Conservation (phyloP, 2,888 invertebrate genomes). For the Ectropis crepuscularia region DNA sequence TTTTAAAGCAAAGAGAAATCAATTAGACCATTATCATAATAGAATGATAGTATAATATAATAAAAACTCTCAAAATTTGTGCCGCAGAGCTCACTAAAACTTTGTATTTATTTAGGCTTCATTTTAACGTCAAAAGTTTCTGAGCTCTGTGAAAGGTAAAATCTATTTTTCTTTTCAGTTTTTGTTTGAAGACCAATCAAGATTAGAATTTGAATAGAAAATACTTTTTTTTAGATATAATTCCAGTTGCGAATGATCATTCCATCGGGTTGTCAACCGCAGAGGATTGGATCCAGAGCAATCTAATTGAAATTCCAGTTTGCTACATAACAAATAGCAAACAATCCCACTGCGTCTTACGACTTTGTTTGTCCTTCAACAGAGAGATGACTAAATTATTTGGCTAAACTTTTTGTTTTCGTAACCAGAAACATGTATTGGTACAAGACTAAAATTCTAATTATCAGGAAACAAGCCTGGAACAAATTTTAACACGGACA, state of each 20-base stretch:
- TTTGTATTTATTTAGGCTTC: slow-evolving; percentile 11
- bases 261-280: slow-evolving; percentile 19
- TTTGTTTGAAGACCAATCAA: slow-evolving; percentile 24
- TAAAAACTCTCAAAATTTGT: background rate
- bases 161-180: slow-evolving; percentile 24
- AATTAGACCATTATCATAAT: too few relatives aligned
- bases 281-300: slow-evolving; percentile 9
- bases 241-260: slow-evolving; percentile 14
- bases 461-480: too few relatives aligned
- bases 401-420: background rate
- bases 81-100: background rate
- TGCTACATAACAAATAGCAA: slow-evolving; percentile 17
- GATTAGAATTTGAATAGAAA: slow-evolving; percentile 21
- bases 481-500: too few relatives aligned
- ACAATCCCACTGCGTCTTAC: slow-evolving; percentile 6
- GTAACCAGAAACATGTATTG: too few relatives aligned
- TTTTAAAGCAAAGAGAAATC: too few relatives aligned
- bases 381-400: slow-evolving; percentile 12
- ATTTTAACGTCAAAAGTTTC: slow-evolving; percentile 8
- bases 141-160: slow-evolving; percentile 5
- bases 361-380: slow-evolving; percentile 22
- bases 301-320: slow-evolving; percentile 26
- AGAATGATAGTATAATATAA: background rate
- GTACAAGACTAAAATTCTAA: too few relatives aligned
- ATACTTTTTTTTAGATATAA: slow-evolving; percentile 17